Evolutionary conservation across 2,888 invertebrate genomes (phyloP).

Genomic region (Cyclophora punctaria): DNA sequence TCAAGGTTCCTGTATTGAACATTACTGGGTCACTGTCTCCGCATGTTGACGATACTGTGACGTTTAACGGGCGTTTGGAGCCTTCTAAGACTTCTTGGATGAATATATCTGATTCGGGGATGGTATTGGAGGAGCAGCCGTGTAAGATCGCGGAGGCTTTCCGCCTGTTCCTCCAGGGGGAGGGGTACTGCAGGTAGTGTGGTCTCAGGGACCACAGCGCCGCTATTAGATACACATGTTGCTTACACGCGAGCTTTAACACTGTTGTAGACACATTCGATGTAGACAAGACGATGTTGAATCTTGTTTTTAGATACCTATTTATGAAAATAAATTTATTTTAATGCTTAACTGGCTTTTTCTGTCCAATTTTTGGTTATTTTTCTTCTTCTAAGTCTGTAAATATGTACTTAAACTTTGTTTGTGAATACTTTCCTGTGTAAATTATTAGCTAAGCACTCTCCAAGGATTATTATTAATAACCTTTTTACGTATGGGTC

Average conservation of each 20-base stretch:
- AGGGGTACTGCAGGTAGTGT: conserved; percentile 91
- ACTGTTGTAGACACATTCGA: conserved; percentile 64
- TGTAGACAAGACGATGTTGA: conserved; percentile 60
- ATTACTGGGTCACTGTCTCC: conserved; percentile 95
- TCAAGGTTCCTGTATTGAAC: conserved; percentile 92
- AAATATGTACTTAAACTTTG: neutral
- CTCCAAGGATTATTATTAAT: no score
- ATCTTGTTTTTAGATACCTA: conserved; percentile 60
- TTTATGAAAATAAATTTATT: conserved; percentile 67
- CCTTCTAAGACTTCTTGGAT: conserved; percentile 98
- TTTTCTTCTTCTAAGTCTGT: neutral
- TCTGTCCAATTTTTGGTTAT: neutral
- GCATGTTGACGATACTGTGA: conserved; percentile 97
- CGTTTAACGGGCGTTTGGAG: conserved; percentile 95
- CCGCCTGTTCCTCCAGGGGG: conserved; percentile 97
- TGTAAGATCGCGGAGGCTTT: conserved; percentile 98
- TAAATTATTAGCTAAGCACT: neutral
- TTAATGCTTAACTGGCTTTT: conserved; percentile 50
- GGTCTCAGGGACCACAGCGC: conserved; percentile 40
- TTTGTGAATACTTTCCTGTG: neutral
- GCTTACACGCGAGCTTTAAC: conserved; percentile 73
- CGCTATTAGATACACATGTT: conserved; percentile 63
- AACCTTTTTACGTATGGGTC: no score
- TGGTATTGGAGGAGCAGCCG: conserved; percentile 98
- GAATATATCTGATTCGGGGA: conserved; percentile 98